Conservation (phyloP, 2,797 vertebrate genomes). For the Syncerus caffer region DNA sequence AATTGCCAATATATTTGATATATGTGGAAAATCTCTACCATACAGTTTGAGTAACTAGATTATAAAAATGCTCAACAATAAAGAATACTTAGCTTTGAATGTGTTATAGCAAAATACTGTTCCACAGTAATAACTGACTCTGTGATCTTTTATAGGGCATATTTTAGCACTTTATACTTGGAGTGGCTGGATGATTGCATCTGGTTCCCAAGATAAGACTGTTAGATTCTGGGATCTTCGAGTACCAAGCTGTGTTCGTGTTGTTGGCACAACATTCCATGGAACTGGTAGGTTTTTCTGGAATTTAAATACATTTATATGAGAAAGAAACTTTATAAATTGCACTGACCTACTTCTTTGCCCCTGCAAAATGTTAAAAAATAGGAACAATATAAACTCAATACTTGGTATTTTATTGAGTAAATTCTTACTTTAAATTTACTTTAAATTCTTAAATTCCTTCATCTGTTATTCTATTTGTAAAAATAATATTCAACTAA, state of each 20-base stretch:
- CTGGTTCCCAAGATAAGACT: slow-evolving; percentile 98
- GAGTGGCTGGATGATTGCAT: slow-evolving; percentile 99
- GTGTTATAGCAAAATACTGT: background rate
- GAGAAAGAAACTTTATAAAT: background rate
- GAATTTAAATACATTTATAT: background rate
- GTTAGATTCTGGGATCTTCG: slow-evolving; percentile 98
- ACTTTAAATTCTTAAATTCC: slow-evolving; percentile 34
- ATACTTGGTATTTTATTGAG: background rate
- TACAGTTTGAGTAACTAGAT: background rate
- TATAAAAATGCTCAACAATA: background rate
- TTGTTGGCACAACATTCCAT: slow-evolving; percentile 94
- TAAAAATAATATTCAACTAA: slow-evolving; percentile 24
- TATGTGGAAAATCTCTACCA: background rate
- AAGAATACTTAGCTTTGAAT: background rate
- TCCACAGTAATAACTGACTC: background rate
- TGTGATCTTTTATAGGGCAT: slow-evolving; percentile 87
- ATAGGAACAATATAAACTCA: background rate
- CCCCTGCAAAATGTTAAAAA: background rate
- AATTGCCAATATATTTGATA: background rate
- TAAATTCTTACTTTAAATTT: background rate
- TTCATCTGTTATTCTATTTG: slow-evolving; percentile 32
- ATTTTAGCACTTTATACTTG: slow-evolving; percentile 97
- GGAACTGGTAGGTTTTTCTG: slow-evolving; percentile 88
- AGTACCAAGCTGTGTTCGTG: slow-evolving; percentile 96
- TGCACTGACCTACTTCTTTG: background rate